phyloP scores from a whole-genome alignment of 92 coral and sea anemone species.

The Heteractis magnifica region DNA sequence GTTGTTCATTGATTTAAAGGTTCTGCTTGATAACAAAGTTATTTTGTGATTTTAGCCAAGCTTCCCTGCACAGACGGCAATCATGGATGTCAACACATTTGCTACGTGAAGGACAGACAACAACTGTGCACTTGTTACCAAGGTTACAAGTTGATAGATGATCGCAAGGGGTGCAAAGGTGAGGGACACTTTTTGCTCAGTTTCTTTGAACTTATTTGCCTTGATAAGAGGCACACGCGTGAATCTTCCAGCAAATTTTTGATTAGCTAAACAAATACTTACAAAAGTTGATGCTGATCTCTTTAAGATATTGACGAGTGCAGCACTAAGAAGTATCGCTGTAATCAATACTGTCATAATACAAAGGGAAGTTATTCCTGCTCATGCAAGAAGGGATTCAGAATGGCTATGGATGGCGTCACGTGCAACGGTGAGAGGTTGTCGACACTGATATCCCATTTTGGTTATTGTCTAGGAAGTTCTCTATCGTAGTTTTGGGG shows the following conservation, averaged over 20 bases:
- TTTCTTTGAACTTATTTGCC: not conserved
- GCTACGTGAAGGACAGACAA: not conserved
- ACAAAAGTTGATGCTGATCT: not conserved
- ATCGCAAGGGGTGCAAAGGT: not conserved
- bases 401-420: constrained; percentile 3
- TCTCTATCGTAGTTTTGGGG: too few relatives aligned
- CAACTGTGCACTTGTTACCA: not conserved
- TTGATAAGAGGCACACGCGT: too few relatives aligned
- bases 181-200: not conserved
- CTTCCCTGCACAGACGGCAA: not conserved
- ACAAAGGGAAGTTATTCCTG: not conserved
- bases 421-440: not conserved
- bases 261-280: too few relatives aligned
- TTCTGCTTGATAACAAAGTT: not conserved
- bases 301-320: not conserved
- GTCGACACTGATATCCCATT: too few relatives aligned
- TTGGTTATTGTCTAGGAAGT: too few relatives aligned
- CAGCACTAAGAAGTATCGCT: not conserved
- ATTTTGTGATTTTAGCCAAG: not conserved
- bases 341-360: not conserved
- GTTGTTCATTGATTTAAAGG: not conserved
- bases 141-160: not conserved
- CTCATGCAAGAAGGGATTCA: constrained; percentile 1
- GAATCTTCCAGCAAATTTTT: too few relatives aligned
- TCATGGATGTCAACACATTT: constrained; percentile 4